Evolutionary conservation across 2,888 invertebrate species (phyloP).

Genomic region (Nematopogon swammerdamellus): DNA sequence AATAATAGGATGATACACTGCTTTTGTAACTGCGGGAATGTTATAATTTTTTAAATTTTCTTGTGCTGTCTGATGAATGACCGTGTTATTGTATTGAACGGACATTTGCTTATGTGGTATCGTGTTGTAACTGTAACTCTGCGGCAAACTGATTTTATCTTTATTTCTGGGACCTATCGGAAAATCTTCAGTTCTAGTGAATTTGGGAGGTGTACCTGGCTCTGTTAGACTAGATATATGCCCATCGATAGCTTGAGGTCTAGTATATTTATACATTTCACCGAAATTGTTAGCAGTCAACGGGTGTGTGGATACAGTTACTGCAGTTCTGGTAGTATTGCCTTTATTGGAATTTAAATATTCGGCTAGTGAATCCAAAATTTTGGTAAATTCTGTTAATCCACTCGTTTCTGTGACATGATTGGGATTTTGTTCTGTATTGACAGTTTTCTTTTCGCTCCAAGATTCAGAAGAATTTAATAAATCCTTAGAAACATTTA

Average conservation of each 20-base stretch:
- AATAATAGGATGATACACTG: too few relatives aligned
- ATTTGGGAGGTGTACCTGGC: background rate
- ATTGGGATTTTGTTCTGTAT: too few relatives aligned
- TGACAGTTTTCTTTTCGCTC: background rate
- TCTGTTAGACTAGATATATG: too few relatives aligned
- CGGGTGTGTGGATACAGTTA: too few relatives aligned
- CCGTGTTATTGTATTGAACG: background rate
- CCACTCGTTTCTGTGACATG: background rate
- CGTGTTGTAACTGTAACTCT: background rate
- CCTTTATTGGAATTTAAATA: background rate
- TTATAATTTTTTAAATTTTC: conserved; percentile 29
- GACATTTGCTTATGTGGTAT: background rate
- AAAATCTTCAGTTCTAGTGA: background rate
- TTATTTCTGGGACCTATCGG: background rate
- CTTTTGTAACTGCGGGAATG: conserved; percentile 8
- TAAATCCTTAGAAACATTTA: background rate
- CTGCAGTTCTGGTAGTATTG: too few relatives aligned
- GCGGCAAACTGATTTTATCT: background rate
- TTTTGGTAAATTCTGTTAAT: background rate
- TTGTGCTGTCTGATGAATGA: background rate
- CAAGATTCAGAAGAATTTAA: background rate
- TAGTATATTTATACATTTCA: too few relatives aligned
- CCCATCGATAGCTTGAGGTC: too few relatives aligned
- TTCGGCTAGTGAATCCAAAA: background rate
- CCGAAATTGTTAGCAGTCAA: too few relatives aligned